These are phyloP conservation scores for Cepaea hortensis DNA, from an alignment of 2,888 invertebrate genomes.

Conservation along the genomic window DNA sequence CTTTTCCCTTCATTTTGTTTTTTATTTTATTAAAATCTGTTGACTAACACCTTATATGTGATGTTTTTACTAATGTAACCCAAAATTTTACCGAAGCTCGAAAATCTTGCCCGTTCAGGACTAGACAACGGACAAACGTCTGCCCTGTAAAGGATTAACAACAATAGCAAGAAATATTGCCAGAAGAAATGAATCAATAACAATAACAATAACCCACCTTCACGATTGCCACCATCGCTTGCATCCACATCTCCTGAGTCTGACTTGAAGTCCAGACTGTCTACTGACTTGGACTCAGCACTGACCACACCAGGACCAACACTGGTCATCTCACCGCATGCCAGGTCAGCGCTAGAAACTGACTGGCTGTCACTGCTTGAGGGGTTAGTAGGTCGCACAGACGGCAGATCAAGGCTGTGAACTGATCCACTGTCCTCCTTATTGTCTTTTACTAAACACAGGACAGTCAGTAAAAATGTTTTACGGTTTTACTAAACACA, in stretches of 20 bases:
- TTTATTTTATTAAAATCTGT: no score
- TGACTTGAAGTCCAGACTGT: conserved; percentile 69
- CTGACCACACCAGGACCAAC: conserved; percentile 49
- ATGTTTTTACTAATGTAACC: no score
- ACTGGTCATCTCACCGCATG: conserved; percentile 52
- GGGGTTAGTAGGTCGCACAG: conserved; percentile 47
- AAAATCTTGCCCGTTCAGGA: no score
- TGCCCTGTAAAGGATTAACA: no score
- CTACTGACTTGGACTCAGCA: conserved; percentile 70
- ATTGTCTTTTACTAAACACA: conserved; percentile 48
- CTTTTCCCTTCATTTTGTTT: no score
- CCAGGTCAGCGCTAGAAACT: conserved; percentile 58
- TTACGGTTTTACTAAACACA: no score
- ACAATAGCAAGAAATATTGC: neutral
- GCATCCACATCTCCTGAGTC: conserved; percentile 45
- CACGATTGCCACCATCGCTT: conserved; percentile 3
- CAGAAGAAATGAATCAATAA: neutral
- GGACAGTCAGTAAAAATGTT: neutral
- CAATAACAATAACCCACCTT: neutral
- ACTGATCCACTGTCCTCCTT: conserved; percentile 71
- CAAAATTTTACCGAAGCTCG: no score
- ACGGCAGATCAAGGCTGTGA: conserved; percentile 71
- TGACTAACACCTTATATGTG: no score
- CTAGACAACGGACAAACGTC: no score
- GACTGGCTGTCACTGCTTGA: conserved; percentile 63